Percentiles rank a stretch among this genome's conserved stretches.
These are phyloP conservation scores for Chrysocyon brachyurus DNA, from an alignment of 2,797 vertebrate species.

Conservation along the genomic window DNA sequence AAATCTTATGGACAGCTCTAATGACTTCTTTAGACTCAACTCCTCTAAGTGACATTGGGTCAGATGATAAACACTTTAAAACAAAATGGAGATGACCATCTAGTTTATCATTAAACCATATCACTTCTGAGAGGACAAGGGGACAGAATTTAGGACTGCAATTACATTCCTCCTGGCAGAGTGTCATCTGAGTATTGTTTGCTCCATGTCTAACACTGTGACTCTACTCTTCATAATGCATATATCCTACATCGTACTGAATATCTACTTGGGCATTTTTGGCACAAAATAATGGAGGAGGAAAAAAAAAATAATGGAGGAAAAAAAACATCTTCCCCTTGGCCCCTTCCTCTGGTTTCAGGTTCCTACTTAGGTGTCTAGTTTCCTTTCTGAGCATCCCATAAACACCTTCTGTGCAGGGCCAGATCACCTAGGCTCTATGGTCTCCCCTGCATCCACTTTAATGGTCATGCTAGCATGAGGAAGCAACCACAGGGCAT, in stretches of 20 bases:
- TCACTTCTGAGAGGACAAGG: neutral
- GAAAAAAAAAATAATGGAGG: neutral
- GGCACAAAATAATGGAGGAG: neutral
- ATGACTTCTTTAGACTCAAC: neutral
- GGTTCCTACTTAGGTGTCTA: neutral
- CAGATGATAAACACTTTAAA: neutral
- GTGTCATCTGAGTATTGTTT: rapidly evolving
- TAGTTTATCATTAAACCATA: conserved; percentile 7
- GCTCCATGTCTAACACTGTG: neutral
- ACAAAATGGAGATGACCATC: neutral
- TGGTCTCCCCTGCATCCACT: neutral
- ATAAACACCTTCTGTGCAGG: neutral
- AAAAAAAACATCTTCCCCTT: neutral
- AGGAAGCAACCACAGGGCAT: neutral
- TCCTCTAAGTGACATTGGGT: neutral
- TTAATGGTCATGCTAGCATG: neutral
- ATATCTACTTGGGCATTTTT: neutral
- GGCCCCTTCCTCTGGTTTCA: neutral
- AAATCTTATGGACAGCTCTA: conserved; percentile 10
- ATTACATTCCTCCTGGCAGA: neutral
- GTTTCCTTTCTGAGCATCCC: neutral
- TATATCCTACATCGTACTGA: neutral
- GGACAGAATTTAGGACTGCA: neutral
- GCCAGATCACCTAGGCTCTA: neutral
- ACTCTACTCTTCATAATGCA: neutral